phyloP scores from a whole-genome alignment of 2,113 vertebrate genomes.

The Catagonus wagneri region DNA sequence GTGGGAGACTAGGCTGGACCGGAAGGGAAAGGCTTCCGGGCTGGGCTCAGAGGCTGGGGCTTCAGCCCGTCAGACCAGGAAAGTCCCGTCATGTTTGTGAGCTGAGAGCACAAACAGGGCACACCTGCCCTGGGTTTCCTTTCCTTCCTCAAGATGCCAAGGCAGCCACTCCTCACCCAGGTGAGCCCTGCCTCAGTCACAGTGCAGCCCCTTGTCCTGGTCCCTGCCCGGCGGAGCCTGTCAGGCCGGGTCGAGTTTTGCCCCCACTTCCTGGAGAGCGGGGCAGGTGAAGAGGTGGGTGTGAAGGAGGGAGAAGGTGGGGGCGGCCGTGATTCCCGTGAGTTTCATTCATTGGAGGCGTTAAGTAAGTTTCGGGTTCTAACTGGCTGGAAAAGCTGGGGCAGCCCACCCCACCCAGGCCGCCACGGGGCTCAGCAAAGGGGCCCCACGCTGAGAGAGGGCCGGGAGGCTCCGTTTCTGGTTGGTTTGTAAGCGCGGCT shows the following conservation, averaged over 20 bases:
- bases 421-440: accelerated
- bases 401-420: background rate
- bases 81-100: background rate
- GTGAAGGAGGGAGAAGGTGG: background rate
- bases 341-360: background rate
- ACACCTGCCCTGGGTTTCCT: background rate
- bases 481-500: background rate
- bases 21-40: background rate
- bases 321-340: background rate
- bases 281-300: background rate
- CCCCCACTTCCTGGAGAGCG: background rate
- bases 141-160: background rate
- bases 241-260: background rate
- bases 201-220: background rate
- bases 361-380: background rate
- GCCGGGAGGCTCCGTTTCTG: background rate
- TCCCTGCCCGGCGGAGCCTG: background rate
- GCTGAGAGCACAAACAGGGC: background rate
- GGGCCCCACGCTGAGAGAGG: background rate
- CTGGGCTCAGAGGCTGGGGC: background rate
- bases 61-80: background rate
- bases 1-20: background rate
- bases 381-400: background rate
- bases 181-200: background rate
- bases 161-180: background rate